Evolutionary conservation across 2,797 vertebrate species (phyloP).

Genomic region (Gallinago stenura): DNA sequence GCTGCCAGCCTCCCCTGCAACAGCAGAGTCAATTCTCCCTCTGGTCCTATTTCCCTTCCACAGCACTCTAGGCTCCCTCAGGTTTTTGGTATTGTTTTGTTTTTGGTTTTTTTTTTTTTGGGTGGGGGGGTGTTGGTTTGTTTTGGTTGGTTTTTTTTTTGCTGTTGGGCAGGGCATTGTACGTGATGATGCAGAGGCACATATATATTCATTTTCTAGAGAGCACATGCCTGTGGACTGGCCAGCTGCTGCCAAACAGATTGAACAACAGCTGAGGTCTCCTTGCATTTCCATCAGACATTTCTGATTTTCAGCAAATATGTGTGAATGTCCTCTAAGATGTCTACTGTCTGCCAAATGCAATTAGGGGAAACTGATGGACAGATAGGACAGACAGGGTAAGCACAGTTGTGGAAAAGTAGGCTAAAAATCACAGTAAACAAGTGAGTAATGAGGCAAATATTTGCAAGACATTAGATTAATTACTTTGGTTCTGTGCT

Average conservation of each 20-base stretch:
- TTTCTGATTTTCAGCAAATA: slow-evolving; percentile 57
- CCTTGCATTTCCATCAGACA: background rate
- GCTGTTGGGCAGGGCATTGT: background rate
- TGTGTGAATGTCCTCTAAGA: slow-evolving; percentile 26
- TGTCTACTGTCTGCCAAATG: slow-evolving; percentile 63
- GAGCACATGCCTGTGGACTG: slow-evolving; percentile 1
- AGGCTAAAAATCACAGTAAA: slow-evolving; percentile 54
- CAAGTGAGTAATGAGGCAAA: slow-evolving; percentile 60
- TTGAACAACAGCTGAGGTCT: slow-evolving; percentile 60
- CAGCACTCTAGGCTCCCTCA: background rate
- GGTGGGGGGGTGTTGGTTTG: no score
- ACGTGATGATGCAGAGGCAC: background rate
- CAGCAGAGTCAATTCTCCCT: background rate
- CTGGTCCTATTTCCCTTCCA: background rate
- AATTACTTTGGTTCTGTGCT: slow-evolving; percentile 11
- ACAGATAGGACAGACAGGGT: slow-evolving; percentile 36
- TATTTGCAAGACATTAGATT: slow-evolving; percentile 27
- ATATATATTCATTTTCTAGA: background rate
- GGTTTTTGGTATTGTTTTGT: background rate
- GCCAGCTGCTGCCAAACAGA: slow-evolving; percentile 53
- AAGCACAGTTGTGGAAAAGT: slow-evolving; percentile 45
- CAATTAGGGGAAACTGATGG: slow-evolving; percentile 55
- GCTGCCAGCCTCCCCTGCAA: background rate
- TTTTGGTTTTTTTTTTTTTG: background rate
- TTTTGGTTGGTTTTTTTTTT: background rate